Conservation (phyloP, 2,888 invertebrate genomes). For the Anticlea derivata region DNA sequence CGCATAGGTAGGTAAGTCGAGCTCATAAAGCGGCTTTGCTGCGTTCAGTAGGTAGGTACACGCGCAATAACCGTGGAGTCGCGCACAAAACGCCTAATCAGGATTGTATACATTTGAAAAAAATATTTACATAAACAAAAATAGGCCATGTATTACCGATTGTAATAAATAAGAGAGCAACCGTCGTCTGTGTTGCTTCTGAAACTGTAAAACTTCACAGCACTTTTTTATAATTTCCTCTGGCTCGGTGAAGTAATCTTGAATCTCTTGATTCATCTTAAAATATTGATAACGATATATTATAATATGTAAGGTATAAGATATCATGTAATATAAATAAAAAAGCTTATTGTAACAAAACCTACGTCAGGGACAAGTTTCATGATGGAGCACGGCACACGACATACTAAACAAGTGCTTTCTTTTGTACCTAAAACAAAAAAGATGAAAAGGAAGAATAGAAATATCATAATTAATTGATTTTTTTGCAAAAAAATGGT, state of each 20-base stretch:
- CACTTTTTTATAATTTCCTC: constrained; percentile 77
- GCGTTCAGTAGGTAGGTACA: no score
- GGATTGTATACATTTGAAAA: no score
- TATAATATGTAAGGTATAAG: no score
- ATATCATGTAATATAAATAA: no score
- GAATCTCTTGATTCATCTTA: constrained; percentile 79
- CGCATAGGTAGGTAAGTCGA: no score
- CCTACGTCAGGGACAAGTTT: constrained; percentile 76
- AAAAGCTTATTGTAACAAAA: neutral
- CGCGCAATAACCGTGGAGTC: no score
- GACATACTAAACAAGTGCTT: constrained; percentile 73
- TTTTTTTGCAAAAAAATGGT: constrained; percentile 9
- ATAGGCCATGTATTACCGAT: constrained; percentile 53
- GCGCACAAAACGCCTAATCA: no score
- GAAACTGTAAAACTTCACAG: constrained; percentile 76
- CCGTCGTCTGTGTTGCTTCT: constrained; percentile 74
- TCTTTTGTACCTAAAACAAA: constrained; percentile 64
- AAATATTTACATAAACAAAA: constrained; percentile 23
- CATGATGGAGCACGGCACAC: constrained; percentile 72
- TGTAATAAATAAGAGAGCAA: constrained; percentile 75
- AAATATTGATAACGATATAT: constrained; percentile 30
- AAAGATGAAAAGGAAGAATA: neutral
- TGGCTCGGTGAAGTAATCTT: constrained; percentile 80
- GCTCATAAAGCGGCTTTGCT: no score
- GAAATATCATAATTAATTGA: neutral